A percentile compares a stretch with the other conserved stretches of the same genome.
phyloP scores from a whole-genome alignment of 2,113 vertebrate genomes.

The Plotosus lineatus region DNA sequence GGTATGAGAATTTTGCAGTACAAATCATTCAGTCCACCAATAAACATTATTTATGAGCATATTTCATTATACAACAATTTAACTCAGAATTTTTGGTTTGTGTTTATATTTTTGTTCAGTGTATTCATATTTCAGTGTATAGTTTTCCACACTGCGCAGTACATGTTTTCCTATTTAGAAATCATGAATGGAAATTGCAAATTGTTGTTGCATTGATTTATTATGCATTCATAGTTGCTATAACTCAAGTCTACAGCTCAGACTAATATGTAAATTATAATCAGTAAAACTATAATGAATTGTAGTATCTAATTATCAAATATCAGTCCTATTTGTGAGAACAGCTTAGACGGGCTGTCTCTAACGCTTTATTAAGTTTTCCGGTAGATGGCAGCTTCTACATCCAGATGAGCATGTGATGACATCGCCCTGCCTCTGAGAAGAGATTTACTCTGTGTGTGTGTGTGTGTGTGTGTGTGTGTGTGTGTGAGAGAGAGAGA shows the following conservation, averaged over 20 bases:
- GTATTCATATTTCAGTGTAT: too few relatives aligned
- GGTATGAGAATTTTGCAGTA: too few relatives aligned
- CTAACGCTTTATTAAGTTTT: neutral
- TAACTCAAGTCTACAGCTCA: neutral
- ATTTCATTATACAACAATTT: too few relatives aligned
- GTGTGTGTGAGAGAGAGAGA: neutral
- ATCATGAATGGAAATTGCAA: too few relatives aligned
- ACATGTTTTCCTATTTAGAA: too few relatives aligned
- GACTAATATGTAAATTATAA: neutral
- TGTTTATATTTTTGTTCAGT: too few relatives aligned
- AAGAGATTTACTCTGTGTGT: neutral
- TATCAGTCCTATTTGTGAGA: neutral
- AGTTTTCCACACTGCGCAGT: too few relatives aligned
- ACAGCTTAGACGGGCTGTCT: neutral
- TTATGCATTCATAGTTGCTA: neutral
- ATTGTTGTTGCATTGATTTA: neutral
- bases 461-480: too few relatives aligned
- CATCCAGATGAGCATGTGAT: neutral
- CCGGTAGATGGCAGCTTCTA: slow-evolving; percentile 67
- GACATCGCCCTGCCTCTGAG: slow-evolving; percentile 26
- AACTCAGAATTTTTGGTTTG: too few relatives aligned
- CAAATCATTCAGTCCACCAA: too few relatives aligned
- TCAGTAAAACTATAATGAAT: neutral
- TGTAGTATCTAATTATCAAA: neutral
- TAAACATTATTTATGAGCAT: too few relatives aligned